Percentiles rank a stretch among this genome's conserved stretches.
phyloP scores from a whole-genome alignment of 2,797 vertebrate species.

The Pseudopleuronectes americanus region DNA sequence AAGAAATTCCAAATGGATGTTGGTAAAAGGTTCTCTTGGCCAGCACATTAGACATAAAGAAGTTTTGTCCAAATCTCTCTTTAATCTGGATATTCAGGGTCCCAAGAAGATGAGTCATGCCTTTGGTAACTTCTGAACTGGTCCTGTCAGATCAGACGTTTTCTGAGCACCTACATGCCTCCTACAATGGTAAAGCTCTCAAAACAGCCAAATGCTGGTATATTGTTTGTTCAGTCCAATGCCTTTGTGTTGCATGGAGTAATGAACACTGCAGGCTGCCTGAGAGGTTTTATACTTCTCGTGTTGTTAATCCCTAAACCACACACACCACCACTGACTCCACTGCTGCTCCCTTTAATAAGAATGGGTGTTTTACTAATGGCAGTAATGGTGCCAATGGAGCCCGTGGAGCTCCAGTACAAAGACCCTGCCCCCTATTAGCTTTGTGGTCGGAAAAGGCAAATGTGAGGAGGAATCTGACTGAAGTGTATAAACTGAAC shows the following conservation, averaged over 20 bases:
- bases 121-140: not conserved
- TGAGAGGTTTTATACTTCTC: conserved; percentile 56
- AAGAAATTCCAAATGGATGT: too few species aligned
- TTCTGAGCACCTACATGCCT: conserved; percentile 30
- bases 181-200: conserved; percentile 25
- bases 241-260: conserved; percentile 55
- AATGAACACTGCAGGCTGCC: conserved; percentile 52
- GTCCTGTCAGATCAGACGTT: too few species aligned
- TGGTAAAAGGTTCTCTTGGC: too few species aligned
- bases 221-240: conserved; percentile 34
- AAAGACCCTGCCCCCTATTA: conserved; percentile 25
- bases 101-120: not conserved
- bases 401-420: conserved; percentile 13
- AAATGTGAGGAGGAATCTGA: conserved; percentile 3
- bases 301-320: conserved; percentile 57
- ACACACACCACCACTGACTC: conserved; percentile 54
- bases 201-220: conserved; percentile 31
- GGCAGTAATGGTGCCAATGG: conserved; percentile 22
- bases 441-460: conserved; percentile 21
- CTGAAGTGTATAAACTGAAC: not conserved
- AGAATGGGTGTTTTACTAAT: conserved; percentile 49
- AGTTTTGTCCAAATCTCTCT: not conserved
- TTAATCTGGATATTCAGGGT: not conserved
- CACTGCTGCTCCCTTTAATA: conserved; percentile 51
- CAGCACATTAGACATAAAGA: too few species aligned